Conservation (phyloP, 2,888 invertebrate genomes). For the Chrysolina oricalcia region DNA sequence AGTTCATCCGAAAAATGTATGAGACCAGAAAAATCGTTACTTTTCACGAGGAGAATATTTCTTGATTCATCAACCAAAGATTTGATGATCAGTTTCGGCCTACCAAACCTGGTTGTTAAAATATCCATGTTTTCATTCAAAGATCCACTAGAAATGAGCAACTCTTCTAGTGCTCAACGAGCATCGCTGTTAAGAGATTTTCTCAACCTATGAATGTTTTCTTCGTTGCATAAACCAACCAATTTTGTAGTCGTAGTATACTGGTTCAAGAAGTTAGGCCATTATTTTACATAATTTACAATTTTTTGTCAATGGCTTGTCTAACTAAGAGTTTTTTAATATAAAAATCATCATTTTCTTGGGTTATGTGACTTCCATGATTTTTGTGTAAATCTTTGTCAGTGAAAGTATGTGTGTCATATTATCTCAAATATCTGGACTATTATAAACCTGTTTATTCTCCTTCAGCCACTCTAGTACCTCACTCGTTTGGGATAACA, state of each 20-base stretch:
- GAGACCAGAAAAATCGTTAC: background rate
- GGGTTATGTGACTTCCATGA: no score
- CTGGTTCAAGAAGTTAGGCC: background rate
- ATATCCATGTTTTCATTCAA: no score
- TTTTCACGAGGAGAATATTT: background rate
- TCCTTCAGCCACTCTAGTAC: background rate
- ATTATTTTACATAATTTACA: background rate
- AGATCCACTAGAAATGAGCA: background rate
- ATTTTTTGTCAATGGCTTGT: background rate
- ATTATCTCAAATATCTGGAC: no score
- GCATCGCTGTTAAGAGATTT: background rate
- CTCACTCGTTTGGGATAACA: background rate
- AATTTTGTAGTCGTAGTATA: background rate
- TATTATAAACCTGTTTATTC: no score
- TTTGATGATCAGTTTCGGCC: background rate
- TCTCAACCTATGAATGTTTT: background rate
- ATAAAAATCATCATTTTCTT: no score
- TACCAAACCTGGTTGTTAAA: no score
- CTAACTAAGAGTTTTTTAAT: background rate
- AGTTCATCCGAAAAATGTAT: background rate
- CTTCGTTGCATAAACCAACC: background rate
- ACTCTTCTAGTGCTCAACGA: background rate
- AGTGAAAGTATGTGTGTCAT: no score
- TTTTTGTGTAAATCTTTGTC: no score
- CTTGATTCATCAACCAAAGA: background rate